These are phyloP conservation scores for Embiotoca jacksoni DNA, from an alignment of 2,113 vertebrate species.

Conservation along the genomic window DNA sequence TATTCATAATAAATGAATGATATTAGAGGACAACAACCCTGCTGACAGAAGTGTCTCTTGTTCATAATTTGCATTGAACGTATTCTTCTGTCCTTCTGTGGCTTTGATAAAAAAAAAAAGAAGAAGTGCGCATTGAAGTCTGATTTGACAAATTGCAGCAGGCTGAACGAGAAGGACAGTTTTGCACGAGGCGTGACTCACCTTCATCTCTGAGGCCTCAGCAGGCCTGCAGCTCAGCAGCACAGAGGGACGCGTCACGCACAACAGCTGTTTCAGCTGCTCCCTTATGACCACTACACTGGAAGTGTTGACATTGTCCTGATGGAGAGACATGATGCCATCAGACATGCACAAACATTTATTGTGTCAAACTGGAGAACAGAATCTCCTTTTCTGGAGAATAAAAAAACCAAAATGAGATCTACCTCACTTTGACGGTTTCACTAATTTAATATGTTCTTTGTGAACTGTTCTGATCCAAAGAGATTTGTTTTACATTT, in stretches of 20 bases:
- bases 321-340: constrained; percentile 27
- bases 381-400: background rate
- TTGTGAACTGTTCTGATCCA: too few relatives aligned
- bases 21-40: background rate
- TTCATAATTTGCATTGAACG: background rate
- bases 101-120: background rate
- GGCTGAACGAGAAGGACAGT: background rate
- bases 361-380: background rate
- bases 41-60: background rate
- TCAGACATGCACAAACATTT: background rate
- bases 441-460: background rate
- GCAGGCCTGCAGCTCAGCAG: constrained; percentile 86
- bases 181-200: constrained; percentile 58
- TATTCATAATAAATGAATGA: too few relatives aligned
- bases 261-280: constrained; percentile 85
- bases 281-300: constrained; percentile 78
- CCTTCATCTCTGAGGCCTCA: constrained; percentile 85
- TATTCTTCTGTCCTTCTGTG: background rate
- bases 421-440: too few relatives aligned
- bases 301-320: constrained; percentile 61
- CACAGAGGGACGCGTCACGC: constrained; percentile 85
- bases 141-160: background rate
- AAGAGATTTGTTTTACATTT: too few relatives aligned
- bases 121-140: background rate
- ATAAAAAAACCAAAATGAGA: background rate